Conservation (phyloP, 30 jellyfish, hydroid and myxozoan species). For the Catostylus mosaicus region DNA sequence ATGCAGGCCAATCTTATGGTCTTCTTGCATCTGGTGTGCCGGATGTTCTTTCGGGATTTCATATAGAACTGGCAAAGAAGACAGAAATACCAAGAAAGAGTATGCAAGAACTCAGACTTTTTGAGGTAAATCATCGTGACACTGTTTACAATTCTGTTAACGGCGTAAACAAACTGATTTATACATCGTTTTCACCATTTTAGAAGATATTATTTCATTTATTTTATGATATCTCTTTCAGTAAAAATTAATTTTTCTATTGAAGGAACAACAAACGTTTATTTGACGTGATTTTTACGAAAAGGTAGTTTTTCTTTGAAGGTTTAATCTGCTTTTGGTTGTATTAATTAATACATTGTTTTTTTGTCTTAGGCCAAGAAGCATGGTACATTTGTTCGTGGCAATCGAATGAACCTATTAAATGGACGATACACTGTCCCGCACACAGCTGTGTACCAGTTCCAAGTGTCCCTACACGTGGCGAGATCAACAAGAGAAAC, state of each 20-base stretch:
- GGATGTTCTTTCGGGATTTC: constrained; percentile 90
- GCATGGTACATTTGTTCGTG: constrained; percentile 85
- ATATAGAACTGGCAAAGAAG: constrained; percentile 63
- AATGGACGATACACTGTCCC: constrained; percentile 84
- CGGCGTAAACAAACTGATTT: not conserved
- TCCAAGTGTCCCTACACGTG: constrained; percentile 69
- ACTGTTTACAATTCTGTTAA: not conserved
- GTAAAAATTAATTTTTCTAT: too few relatives aligned
- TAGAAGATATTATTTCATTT: too few relatives aligned
- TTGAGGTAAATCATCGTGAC: constrained; percentile 76
- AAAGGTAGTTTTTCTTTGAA: too few relatives aligned
- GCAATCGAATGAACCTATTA: constrained; percentile 67
- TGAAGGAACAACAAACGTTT: too few relatives aligned
- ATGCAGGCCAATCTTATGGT: constrained; percentile 84
- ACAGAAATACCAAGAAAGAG: constrained; percentile 73
- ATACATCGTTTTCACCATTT: not conserved
- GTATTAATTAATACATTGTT: too few relatives aligned
- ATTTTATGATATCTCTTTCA: too few relatives aligned
- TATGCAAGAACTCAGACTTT: constrained; percentile 53
- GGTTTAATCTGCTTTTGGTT: too few relatives aligned
- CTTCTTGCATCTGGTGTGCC: constrained; percentile 97
- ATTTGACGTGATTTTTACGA: too few relatives aligned
- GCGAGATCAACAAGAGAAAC: constrained; percentile 74
- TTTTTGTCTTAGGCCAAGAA: constrained; percentile 54
- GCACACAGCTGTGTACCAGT: constrained; percentile 84